Conservation (phyloP, 1,140 invertebrate genomes). For the Ylistrum balloti region DNA sequence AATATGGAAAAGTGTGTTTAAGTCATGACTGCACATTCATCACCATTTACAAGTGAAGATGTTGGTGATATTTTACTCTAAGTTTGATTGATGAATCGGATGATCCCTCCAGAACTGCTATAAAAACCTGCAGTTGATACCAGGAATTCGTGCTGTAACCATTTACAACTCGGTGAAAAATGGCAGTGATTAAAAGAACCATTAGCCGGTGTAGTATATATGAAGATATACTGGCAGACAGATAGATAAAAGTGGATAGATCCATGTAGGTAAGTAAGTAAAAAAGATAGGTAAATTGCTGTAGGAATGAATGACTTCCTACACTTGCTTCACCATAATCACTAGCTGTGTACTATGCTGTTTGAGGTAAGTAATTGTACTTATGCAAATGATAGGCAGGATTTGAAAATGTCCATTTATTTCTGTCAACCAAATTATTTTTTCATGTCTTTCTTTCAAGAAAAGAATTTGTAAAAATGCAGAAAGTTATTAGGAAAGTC, state of each 20-base stretch:
- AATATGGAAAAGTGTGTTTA: slow-evolving; percentile 18
- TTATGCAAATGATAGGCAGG: slow-evolving; percentile 38
- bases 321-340: neutral
- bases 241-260: slow-evolving; percentile 26
- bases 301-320: slow-evolving; percentile 12
- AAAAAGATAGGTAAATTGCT: slow-evolving; percentile 28
- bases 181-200: slow-evolving; percentile 26
- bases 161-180: slow-evolving; percentile 10
- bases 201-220: neutral
- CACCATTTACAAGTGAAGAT: slow-evolving; percentile 20
- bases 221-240: slow-evolving; percentile 5
- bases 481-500: slow-evolving; percentile 35
- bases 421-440: slow-evolving; percentile 35
- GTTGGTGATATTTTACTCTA: neutral
- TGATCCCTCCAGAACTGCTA: neutral
- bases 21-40: neutral
- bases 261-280: slow-evolving; percentile 22
- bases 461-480: slow-evolving; percentile 36
- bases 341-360: neutral
- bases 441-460: slow-evolving; percentile 39
- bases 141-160: neutral
- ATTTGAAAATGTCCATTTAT: slow-evolving; percentile 29
- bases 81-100: neutral
- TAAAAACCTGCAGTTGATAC: slow-evolving; percentile 13
- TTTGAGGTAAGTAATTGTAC: neutral